These are phyloP conservation scores for Sisor rabdophorus DNA, from an alignment of 2,113 vertebrate species.

Conservation along the genomic window DNA sequence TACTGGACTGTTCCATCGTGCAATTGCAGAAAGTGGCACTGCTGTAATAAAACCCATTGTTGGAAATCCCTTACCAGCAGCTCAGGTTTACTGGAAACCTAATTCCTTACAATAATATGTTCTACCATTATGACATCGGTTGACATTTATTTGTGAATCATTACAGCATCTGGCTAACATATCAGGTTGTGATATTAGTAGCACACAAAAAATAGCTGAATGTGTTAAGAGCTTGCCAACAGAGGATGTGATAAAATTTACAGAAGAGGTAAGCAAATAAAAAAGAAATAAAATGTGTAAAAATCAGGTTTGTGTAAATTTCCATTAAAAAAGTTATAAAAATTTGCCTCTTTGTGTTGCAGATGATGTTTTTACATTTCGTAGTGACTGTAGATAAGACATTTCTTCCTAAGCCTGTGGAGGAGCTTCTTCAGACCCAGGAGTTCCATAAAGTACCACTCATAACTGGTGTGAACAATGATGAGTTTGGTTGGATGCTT, in stretches of 20 bases:
- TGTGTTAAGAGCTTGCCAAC: slow-evolving; percentile 60
- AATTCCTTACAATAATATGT: background rate
- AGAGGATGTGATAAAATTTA: slow-evolving; percentile 25
- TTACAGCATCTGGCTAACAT: slow-evolving; percentile 59
- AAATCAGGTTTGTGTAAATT: background rate
- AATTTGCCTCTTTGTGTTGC: background rate
- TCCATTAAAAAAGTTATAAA: background rate
- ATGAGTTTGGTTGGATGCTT: slow-evolving; percentile 53
- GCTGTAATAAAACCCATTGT: slow-evolving; percentile 44
- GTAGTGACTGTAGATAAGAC: slow-evolving; percentile 37
- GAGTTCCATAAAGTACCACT: slow-evolving; percentile 52
- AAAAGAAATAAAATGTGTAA: background rate
- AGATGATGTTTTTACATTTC: slow-evolving; percentile 21
- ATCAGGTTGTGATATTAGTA: slow-evolving; percentile 64
- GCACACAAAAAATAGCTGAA: slow-evolving; percentile 56
- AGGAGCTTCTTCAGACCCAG: slow-evolving; percentile 37
- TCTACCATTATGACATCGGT: background rate
- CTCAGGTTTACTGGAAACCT: slow-evolving; percentile 29
- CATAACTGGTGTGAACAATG: slow-evolving; percentile 49
- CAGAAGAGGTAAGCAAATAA: slow-evolving; percentile 42
- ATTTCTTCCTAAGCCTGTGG: slow-evolving; percentile 44
- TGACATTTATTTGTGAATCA: slow-evolving; percentile 3
- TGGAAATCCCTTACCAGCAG: slow-evolving; percentile 45
- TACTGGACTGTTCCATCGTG: slow-evolving; percentile 75
- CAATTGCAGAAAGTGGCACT: slow-evolving; percentile 79